phyloP scores from a whole-genome alignment of 2,797 vertebrate species.

The Sebastes oblongus region DNA sequence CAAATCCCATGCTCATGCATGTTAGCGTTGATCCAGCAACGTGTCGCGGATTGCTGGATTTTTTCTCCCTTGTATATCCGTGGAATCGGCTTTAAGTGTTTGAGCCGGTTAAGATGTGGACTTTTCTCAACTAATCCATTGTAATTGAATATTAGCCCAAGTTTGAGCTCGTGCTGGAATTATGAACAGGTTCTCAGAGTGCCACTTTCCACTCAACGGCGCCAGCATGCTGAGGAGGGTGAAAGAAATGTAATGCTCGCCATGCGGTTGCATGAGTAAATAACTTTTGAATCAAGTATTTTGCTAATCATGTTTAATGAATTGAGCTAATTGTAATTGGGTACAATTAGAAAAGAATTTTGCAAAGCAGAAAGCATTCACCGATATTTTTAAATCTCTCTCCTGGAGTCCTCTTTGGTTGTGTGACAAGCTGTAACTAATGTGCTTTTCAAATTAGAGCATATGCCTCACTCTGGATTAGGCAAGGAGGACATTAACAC shows the following conservation, averaged over 20 bases:
- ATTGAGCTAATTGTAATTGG: conserved; percentile 78
- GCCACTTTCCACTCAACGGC: conserved; percentile 42
- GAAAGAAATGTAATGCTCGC: conserved; percentile 46
- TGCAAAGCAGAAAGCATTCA: conserved; percentile 61
- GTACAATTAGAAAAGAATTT: conserved; percentile 73
- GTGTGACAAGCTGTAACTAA: conserved; percentile 77
- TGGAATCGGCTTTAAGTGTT: conserved; percentile 74
- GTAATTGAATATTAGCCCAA: conserved; percentile 83
- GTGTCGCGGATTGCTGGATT: conserved; percentile 26
- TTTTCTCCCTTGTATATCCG: conserved; percentile 47
- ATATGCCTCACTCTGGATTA: conserved; percentile 69
- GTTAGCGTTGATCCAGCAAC: conserved; percentile 53
- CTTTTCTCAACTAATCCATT: conserved; percentile 71
- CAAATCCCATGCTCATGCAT: conserved; percentile 60
- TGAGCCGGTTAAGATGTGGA: conserved; percentile 72
- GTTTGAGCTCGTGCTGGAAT: conserved; percentile 73
- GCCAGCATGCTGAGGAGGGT: conserved; percentile 35
- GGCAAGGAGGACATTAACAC: conserved; percentile 60
- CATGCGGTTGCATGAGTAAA: conserved; percentile 56
- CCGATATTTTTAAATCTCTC: conserved; percentile 68
- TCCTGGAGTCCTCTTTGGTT: conserved; percentile 64
- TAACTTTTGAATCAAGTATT: conserved; percentile 69
- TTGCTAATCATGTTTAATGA: conserved; percentile 77
- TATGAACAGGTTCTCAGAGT: conserved; percentile 64
- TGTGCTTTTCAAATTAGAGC: conserved; percentile 73